These are phyloP conservation scores for Cherax destructor DNA, from an alignment of 1,140 invertebrate genomes.

Conservation along the genomic window DNA sequence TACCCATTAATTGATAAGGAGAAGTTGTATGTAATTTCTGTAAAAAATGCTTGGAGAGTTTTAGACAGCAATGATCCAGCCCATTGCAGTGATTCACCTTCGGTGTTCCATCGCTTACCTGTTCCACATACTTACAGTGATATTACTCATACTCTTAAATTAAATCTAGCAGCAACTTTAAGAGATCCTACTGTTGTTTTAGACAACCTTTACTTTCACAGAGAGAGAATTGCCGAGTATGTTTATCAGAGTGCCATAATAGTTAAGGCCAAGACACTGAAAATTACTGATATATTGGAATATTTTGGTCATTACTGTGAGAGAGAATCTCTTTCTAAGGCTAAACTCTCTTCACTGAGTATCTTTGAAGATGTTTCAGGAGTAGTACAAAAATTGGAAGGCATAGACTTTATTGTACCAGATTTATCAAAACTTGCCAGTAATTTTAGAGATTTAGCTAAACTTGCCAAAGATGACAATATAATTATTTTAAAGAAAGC, in stretches of 20 bases:
- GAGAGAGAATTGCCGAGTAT: neutral
- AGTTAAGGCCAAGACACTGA: neutral
- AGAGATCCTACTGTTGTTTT: slow-evolving; percentile 29
- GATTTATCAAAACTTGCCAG: neutral
- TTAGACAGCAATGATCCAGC: neutral
- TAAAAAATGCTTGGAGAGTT: slow-evolving; percentile 16
- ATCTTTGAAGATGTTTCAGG: slow-evolving; percentile 25
- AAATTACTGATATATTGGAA: slow-evolving; percentile 4
- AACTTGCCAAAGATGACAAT: neutral
- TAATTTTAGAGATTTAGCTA: neutral
- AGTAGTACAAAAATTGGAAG: neutral
- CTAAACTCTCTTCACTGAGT: slow-evolving; percentile 8
- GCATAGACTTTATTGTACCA: slow-evolving; percentile 25
- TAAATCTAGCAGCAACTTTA: slow-evolving; percentile 29
- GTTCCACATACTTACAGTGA: neutral
- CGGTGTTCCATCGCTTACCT: slow-evolving; percentile 2
- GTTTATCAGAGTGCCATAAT: neutral
- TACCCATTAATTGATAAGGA: neutral
- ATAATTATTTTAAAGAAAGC: neutral
- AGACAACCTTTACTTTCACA: slow-evolving; percentile 10
- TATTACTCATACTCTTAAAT: neutral
- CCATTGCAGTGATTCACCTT: neutral
- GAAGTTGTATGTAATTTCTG: neutral
- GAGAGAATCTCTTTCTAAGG: neutral
- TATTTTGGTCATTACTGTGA: slow-evolving; percentile 2